A percentile compares a stretch with the other conserved stretches of the same genome.
Conservation (phyloP, 2,113 vertebrate species). For the Probosciger aterrimus region DNA sequence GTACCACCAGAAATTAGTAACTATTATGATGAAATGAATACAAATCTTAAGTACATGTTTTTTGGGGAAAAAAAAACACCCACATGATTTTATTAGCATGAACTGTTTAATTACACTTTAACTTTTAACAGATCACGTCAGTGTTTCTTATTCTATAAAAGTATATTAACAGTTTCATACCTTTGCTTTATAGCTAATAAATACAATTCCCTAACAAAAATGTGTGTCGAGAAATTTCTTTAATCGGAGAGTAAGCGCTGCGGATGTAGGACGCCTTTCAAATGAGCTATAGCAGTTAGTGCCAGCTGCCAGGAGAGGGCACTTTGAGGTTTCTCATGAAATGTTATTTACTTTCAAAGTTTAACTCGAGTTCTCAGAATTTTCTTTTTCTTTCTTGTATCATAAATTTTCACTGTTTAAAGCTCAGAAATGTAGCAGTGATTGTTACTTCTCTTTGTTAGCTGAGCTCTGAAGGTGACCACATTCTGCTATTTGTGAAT, state of each 20-base stretch:
- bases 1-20: neutral
- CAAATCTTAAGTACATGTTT: neutral
- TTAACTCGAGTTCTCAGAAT: neutral
- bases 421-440: neutral
- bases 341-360: neutral
- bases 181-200: neutral
- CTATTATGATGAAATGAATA: neutral
- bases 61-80: rapidly evolving
- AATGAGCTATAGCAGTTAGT: neutral
- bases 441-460: neutral
- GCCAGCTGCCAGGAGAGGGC: slow-evolving; percentile 50
- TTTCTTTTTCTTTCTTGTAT: neutral
- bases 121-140: neutral
- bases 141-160: neutral
- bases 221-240: neutral
- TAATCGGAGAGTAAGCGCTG: neutral
- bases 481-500: neutral
- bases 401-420: neutral
- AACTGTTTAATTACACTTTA: neutral
- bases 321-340: slow-evolving; percentile 4
- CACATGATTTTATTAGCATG: neutral
- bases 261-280: neutral
- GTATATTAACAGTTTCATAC: neutral
- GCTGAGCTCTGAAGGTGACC: neutral
- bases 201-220: neutral